phyloP scores from a whole-genome alignment of 2,888 invertebrate genomes.

The Anagyrus pseudococci region DNA sequence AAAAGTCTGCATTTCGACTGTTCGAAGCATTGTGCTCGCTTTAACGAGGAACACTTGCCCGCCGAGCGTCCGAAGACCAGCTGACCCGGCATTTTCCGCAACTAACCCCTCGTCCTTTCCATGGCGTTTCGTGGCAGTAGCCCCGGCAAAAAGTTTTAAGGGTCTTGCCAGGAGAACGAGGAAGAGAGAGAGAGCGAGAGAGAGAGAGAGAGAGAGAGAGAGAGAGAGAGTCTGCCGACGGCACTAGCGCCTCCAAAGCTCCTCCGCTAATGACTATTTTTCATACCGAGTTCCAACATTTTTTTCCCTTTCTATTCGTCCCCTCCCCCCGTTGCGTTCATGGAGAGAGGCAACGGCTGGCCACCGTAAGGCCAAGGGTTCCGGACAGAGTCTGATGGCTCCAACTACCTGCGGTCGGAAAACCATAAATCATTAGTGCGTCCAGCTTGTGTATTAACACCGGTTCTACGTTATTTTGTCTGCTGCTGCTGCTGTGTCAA shows the following conservation, averaged over 20 bases:
- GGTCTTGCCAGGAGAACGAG: too few relatives aligned
- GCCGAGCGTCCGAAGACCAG: slow-evolving; percentile 21
- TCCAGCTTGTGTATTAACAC: slow-evolving; percentile 18
- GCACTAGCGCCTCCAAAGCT: not conserved
- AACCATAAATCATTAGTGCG: slow-evolving; percentile 13
- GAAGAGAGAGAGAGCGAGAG: too few relatives aligned
- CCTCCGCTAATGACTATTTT: slow-evolving; percentile 36
- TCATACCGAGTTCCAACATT: slow-evolving; percentile 16
- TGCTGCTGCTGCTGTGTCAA: not conserved
- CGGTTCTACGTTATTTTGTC: slow-evolving; percentile 3
- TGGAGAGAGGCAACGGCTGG: not conserved
- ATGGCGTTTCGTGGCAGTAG: not conserved
- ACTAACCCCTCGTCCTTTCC: slow-evolving; percentile 2
- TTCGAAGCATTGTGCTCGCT: not conserved
- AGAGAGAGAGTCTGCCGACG: not conserved
- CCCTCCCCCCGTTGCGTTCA: not conserved
- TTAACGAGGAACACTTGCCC: slow-evolving; percentile 13
- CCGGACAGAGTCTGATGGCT: not conserved
- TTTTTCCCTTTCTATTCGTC: slow-evolving; percentile 4
- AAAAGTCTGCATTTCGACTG: too few relatives aligned
- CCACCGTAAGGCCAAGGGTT: slow-evolving; percentile 4
- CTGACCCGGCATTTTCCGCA: slow-evolving; percentile 36
- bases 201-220: too few relatives aligned
- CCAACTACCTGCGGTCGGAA: not conserved
- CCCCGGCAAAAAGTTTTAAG: slow-evolving; percentile 25